Evolutionary conservation across 1,140 invertebrate species (phyloP), one percentile per base, ranked within the genome.

Genomic region (Magallana ariakensis): DNA sequence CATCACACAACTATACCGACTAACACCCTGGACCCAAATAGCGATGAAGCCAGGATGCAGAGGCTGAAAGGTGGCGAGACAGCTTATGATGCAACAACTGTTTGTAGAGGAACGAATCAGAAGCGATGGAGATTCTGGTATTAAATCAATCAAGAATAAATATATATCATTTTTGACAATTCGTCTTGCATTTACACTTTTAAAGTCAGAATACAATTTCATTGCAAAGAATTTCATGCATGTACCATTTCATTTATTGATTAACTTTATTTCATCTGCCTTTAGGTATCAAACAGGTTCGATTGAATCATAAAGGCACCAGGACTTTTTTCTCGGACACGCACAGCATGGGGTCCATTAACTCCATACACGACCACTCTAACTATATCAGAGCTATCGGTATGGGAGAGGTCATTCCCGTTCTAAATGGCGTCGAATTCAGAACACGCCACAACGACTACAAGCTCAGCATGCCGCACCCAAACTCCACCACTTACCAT

Each of bases 391-490:
- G 90, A 16, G 92, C 92, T 10, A 26, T 93, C 26, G 91, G 92
- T 6, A 83, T 92, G 86, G 92, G 92, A 11, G 92, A 92, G 84
- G 58, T 92, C 0, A 88, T 83, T 56, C 89, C 85, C 11, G 91
- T 92, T 1, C 60, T 92, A 80, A 92, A 92, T 66, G 92, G 92
- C 8, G 89, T 92, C 1, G 91, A 92, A 26, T 92, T 92, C 88
- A 60, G 91, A 46, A 92, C 92, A 0, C 83, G 92, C 11, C 91
- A 92, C 84, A 92, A 92, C 85, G 92, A 92, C 87, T 92, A 91
- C 88, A 85, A 86, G 33, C 83, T 92, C n/a, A 53, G 58, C 16
- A 92, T 91, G 90, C 90, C 92, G 1, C 62, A 57, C 33, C 62
- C 62, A 6, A 89, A 19, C n/a, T 81, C 80, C 9, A 53, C 33